phyloP scores from a whole-genome alignment of 2,113 vertebrate species.

The Aleadryas rufinucha region DNA sequence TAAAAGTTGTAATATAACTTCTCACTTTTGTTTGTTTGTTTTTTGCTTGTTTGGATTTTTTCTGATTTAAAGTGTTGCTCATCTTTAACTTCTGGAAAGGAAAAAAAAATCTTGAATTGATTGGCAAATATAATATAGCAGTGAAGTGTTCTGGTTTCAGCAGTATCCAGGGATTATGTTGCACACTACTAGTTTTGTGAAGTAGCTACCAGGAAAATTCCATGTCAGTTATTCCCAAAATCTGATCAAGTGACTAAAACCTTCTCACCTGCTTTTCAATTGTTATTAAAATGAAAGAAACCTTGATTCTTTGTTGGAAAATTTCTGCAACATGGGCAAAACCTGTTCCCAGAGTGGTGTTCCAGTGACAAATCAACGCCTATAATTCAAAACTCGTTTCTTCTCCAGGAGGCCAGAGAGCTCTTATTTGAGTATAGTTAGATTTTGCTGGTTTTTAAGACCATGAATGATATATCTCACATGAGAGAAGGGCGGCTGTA shows the following conservation, averaged over 20 bases:
- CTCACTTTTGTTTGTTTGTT: fast-evolving
- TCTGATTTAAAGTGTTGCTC: neutral
- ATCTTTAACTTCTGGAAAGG: neutral
- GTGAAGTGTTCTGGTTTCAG: neutral
- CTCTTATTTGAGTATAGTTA: neutral
- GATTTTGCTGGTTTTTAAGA: neutral
- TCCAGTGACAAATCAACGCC: neutral
- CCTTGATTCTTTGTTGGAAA: neutral
- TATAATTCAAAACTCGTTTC: neutral
- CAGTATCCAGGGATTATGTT: neutral
- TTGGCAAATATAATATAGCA: neutral
- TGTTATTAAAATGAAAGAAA: neutral
- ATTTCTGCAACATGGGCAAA: neutral
- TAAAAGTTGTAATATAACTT: neutral
- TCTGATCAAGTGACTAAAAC: neutral
- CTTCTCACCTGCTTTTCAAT: neutral
- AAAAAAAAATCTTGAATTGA: neutral
- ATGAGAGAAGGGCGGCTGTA: neutral
- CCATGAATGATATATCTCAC: fast-evolving
- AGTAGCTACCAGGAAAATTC: neutral
- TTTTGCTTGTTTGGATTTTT: neutral
- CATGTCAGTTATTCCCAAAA: neutral
- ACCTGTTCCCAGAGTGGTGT: neutral
- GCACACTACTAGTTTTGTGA: neutral
- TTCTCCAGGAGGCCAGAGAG: neutral